phyloP scores from a whole-genome alignment of 1,140 invertebrate genomes.

The Aphelenchoides besseyi region DNA sequence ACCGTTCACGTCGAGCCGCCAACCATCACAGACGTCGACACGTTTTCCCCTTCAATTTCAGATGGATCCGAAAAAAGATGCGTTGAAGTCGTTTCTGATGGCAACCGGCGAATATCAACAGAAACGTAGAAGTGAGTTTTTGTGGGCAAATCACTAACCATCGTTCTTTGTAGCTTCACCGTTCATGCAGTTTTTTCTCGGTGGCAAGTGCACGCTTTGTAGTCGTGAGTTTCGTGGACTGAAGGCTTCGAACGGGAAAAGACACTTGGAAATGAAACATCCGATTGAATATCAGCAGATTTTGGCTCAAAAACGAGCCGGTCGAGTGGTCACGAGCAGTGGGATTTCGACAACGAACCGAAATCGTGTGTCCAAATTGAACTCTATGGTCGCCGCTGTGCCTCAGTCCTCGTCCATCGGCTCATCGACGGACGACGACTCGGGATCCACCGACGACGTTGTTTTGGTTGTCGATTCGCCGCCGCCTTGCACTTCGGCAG shows the following conservation, averaged over 20 bases:
- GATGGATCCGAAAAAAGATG: neutral
- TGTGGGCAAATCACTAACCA: too few species aligned
- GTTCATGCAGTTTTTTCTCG: neutral
- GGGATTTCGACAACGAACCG: neutral
- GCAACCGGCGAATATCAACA: neutral
- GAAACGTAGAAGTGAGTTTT: neutral
- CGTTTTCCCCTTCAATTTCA: too few species aligned
- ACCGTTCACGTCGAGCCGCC: too few species aligned
- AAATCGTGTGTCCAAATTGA: neutral
- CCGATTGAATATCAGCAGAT: neutral
- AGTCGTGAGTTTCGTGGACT: slow-evolving; percentile 8
- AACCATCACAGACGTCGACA: too few species aligned
- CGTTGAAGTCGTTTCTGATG: neutral
- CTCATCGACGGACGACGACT: slow-evolving; percentile 12
- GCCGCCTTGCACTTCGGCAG: neutral
- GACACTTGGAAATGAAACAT: slow-evolving; percentile 15
- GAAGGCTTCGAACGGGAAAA: slow-evolving; percentile 6
- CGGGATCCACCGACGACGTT: neutral
- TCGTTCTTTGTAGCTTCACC: slow-evolving; percentile 1
- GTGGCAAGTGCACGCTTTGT: neutral
- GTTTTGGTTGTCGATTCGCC: slow-evolving; percentile 1
- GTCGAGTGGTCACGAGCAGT: neutral
- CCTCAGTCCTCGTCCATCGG: neutral
- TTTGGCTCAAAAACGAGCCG: neutral
- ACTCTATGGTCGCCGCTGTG: neutral